Evolutionary conservation across 2,113 vertebrate species (phyloP).

Genomic region (Microtus montanus): DNA sequence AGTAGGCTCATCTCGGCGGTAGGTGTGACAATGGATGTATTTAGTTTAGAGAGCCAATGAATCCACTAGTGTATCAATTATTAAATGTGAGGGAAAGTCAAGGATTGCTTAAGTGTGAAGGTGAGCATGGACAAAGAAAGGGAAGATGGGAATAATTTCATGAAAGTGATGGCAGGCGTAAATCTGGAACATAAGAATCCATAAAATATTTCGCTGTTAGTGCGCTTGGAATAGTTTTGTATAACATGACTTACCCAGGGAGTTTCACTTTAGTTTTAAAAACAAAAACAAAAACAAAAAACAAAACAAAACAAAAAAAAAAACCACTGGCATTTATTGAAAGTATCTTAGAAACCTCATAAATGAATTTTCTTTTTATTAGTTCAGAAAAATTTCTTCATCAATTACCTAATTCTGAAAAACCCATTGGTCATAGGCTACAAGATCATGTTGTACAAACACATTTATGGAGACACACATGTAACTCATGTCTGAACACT

Average conservation of each 20-base stretch:
- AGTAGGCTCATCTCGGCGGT: neutral
- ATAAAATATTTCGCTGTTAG: neutral
- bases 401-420: neutral
- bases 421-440: neutral
- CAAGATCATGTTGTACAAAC: neutral
- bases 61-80: neutral
- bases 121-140: neutral
- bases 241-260: neutral
- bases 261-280: slow-evolving; percentile 30
- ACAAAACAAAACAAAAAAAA: too few relatives aligned
- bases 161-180: neutral
- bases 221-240: neutral
- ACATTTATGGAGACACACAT: neutral
- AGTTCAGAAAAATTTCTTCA: neutral
- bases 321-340: neutral
- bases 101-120: neutral
- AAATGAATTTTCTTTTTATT: slow-evolving; percentile 8
- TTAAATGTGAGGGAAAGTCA: neutral
- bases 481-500: slow-evolving; percentile 30
- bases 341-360: slow-evolving; percentile 11
- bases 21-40: neutral
- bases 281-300: neutral
- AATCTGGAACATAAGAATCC: neutral
- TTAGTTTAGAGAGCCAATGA: neutral
- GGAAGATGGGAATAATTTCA: neutral